These are phyloP conservation scores for Aphodius granarius DNA, from an alignment of 2,888 invertebrate species.

Conservation along the genomic window DNA sequence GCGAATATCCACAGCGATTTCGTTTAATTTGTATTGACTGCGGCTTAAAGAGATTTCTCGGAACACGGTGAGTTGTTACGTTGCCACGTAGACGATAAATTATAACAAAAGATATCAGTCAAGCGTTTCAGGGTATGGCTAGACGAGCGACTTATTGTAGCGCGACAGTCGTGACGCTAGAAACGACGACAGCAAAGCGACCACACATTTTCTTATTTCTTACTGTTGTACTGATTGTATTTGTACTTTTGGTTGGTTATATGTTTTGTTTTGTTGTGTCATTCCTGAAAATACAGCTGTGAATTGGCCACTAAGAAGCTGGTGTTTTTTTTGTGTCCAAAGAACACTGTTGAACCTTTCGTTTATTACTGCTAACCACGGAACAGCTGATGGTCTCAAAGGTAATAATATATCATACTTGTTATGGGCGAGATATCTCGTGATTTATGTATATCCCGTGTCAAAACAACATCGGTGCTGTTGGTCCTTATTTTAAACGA, in stretches of 20 bases:
- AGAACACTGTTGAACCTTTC: background rate
- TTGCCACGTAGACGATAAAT: background rate
- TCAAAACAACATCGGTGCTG: background rate
- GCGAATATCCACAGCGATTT: background rate
- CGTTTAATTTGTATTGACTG: background rate
- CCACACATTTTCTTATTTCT: too few species aligned
- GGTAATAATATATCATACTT: background rate
- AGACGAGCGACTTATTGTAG: too few species aligned
- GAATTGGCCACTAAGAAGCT: background rate
- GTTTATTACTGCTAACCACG: background rate
- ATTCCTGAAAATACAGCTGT: background rate
- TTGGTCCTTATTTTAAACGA: background rate
- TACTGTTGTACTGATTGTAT: too few species aligned
- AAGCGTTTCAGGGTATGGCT: too few species aligned
- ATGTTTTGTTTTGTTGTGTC: too few species aligned
- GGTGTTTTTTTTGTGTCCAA: background rate
- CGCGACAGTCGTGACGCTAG: too few species aligned
- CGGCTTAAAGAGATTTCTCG: background rate
- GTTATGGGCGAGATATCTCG: background rate
- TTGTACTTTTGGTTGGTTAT: too few species aligned
- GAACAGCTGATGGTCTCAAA: background rate
- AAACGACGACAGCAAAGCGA: too few species aligned
- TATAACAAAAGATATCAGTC: too few species aligned
- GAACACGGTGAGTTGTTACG: background rate
- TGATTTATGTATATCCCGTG: background rate